Evolutionary conservation across 2,113 vertebrate genomes (phyloP), one percentile per base, ranked within the genome.

Genomic region (Hippocampus guttulatus): DNA sequence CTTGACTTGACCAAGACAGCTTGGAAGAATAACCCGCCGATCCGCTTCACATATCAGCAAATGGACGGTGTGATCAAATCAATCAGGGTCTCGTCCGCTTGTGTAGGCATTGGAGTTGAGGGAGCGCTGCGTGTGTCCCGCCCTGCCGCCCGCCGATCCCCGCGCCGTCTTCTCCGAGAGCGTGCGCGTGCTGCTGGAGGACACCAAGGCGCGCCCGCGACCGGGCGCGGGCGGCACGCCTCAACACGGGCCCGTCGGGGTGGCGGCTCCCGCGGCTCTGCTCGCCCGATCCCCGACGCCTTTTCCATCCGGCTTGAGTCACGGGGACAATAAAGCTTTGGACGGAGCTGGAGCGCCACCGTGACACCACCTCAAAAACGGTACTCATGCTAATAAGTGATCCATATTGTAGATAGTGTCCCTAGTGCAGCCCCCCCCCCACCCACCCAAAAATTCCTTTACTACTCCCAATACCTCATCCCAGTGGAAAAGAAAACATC

Each of bases 21-120:
- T 38, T 47, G 45, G 14, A 47, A 6, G 33, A 38, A 7, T 38
- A 38, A 38, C 33, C 33, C 5, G 33, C 33, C 33, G 5, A 38
- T 38, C 33, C 33, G 43, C 43, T 12, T 12, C 14, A 45, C 14
- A 45, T 45, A 14, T 45, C 10, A 45, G 8, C 3, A 51, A 18
- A 18, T 20, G 16, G 15, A 16, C 4, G 6, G 5, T 20, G 47
- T 1, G 20, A n/a, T n/a, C 18, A 55, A 55, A 23, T 54, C 51
- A 54, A 20, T n/a, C 2, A 8, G 6, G 18, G 18, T 51, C 18
- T 51, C 20, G 16, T 54, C 16, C 9, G 2, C 74, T 64, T 74
- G 84, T 91, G 70, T 84, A 99, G 97, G 96, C 95, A 81, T 88
- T 99, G 85, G 92, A 95, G 90, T 84, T 98, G 83, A 94, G 96